These are phyloP conservation scores for Aphelinus certus DNA, from an alignment of 1,140 invertebrate species.

Conservation along the genomic window DNA sequence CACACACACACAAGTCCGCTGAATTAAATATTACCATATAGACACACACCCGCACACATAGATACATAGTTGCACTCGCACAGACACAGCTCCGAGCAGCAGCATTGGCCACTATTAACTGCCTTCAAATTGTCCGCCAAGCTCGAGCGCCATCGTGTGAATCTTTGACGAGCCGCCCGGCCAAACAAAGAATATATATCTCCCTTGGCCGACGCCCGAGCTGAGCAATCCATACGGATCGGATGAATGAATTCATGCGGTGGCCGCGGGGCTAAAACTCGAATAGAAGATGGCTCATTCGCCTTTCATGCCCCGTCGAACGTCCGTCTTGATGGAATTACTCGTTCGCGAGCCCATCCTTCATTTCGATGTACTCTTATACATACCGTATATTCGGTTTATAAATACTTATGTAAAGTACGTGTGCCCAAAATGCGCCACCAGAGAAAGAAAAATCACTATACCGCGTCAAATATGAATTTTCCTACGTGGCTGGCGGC, in stretches of 20 bases:
- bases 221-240: too few species aligned
- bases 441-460: too few species aligned
- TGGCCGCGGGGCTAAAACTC: neutral
- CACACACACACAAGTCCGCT: neutral
- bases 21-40: slow-evolving; percentile 39
- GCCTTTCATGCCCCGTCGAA: slow-evolving; percentile 2
- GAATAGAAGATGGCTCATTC: slow-evolving; percentile 2
- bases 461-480: too few species aligned
- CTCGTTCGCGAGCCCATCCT: neutral
- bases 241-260: too few species aligned
- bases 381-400: neutral
- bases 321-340: neutral
- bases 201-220: neutral
- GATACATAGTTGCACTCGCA: slow-evolving; percentile 7
- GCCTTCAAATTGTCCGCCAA: slow-evolving; percentile 31
- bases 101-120: slow-evolving; percentile 36
- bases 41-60: neutral
- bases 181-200: neutral
- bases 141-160: slow-evolving; percentile 19
- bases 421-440: too few species aligned
- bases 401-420: too few species aligned
- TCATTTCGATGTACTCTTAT: neutral
- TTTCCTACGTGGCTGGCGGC: too few species aligned
- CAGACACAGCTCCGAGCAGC: neutral
- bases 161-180: slow-evolving; percentile 24